Conservation (phyloP, 37 sponge, comb jelly and placozoan genomes). For the Ephydatia muelleri region DNA sequence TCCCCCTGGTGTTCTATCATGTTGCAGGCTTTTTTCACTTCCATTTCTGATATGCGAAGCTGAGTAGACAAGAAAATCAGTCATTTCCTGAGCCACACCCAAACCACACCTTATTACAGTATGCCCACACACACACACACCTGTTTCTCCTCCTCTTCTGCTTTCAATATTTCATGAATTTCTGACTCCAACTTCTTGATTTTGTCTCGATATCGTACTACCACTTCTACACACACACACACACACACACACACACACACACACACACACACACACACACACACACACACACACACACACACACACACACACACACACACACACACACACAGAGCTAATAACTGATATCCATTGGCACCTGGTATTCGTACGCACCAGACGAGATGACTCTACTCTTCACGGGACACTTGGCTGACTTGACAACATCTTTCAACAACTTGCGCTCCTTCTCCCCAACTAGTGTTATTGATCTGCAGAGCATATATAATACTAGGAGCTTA, state of each 20-base stretch:
- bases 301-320: neutral
- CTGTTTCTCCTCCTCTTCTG: slow-evolving; percentile 94
- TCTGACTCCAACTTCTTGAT: slow-evolving; percentile 63
- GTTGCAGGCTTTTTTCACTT: slow-evolving; percentile 93
- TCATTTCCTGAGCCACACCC: neutral
- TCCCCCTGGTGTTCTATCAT: slow-evolving; percentile 90
- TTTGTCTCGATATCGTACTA: slow-evolving; percentile 62
- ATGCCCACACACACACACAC: slow-evolving; percentile 20
- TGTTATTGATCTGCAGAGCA: slow-evolving; percentile 70
- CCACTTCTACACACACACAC: slow-evolving; percentile 78
- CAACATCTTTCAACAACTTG: slow-evolving; percentile 89
- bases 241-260: neutral
- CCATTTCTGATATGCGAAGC: slow-evolving; percentile 93
- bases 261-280: neutral
- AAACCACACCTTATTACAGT: neutral
- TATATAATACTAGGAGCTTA: neutral
- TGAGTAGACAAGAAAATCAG: neutral
- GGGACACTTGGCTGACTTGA: slow-evolving; percentile 82
- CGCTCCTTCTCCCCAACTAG: slow-evolving; percentile 97
- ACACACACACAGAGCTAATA: neutral
- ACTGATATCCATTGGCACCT: neutral
- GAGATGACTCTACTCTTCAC: slow-evolving; percentile 91
- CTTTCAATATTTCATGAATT: slow-evolving; percentile 81
- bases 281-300: slow-evolving; percentile 11
- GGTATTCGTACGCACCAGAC: slow-evolving; percentile 35